A percentile compares a stretch with the other conserved stretches of the same genome.
phyloP scores from a whole-genome alignment of 2,888 invertebrate species.

The Muscina levida region DNA sequence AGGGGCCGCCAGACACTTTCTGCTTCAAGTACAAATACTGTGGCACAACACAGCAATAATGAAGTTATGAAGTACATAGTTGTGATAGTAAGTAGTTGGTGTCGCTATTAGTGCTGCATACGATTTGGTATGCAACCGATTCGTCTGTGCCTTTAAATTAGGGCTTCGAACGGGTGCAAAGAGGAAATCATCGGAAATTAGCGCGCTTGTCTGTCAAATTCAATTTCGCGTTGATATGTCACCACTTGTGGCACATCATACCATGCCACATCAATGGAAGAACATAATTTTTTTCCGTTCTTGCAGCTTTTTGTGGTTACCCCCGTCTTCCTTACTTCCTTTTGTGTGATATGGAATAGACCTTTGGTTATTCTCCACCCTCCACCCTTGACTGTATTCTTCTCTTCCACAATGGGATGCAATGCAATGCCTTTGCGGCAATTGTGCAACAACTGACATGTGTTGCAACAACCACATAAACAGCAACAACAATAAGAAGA shows the following conservation, averaged over 20 bases:
- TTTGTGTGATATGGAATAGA: background rate
- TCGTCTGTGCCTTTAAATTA: constrained; percentile 17
- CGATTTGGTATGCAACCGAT: constrained; percentile 34
- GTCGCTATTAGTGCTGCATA: background rate
- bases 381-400: background rate
- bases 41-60: too few species aligned
- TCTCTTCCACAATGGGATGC: background rate
- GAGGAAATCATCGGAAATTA: constrained; percentile 74
- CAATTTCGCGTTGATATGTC: constrained; percentile 79
- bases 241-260: constrained; percentile 61
- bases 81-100: background rate
- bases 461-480: constrained; percentile 35
- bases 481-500: too few species aligned
- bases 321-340: background rate
- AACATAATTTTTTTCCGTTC: constrained; percentile 13
- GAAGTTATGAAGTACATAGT: too few species aligned
- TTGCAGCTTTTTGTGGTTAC: constrained; percentile 52
- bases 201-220: constrained; percentile 80
- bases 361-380: background rate
- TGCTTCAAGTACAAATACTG: background rate
- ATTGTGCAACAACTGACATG: constrained; percentile 48
- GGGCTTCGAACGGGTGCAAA: too few species aligned
- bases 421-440: constrained; percentile 18
- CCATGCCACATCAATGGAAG: constrained; percentile 31
- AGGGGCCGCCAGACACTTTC: constrained; percentile 52